Evolutionary conservation across 1,140 invertebrate genomes (phyloP), one percentile per base, ranked within the genome.

Genomic region (Drosophila simulans): DNA sequence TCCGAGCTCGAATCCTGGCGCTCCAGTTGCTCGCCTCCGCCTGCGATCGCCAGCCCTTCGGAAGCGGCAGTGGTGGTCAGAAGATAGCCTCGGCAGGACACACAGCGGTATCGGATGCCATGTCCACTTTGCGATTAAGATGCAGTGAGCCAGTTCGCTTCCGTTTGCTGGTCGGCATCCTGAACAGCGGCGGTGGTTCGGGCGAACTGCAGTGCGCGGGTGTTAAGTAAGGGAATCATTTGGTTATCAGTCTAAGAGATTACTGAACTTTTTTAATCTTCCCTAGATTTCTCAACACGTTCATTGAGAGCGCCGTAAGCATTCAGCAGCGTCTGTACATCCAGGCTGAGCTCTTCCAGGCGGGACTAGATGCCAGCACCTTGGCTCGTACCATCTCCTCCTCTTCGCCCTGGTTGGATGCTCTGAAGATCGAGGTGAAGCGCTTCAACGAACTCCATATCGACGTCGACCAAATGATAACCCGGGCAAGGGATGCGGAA

Each of bases 131-230:
- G 42, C 94, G 98, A 13, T 93, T 99, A 0, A 94, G 97, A 35
- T 97, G 97, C 88, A 97, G 97, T 20, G 98, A 99, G 91, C 97
- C 97, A 0, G 97, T 98, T 4, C 94, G 98, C 77, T 98, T 98
- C 92, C 94, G 97, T 56, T 96, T 98, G 84, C 94, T 98, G 0
- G 95, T 98, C 8, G 97, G 97, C 3, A 97, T 98, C 93, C 94
- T 98, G 25, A 95, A 95, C 70, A 96, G 96, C 75, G 94, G 95
- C 0, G 95, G 95, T 0, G 93, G 93, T 3, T 92, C 92, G 4
- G 94, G 94, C 0, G 96, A 97, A 43, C 94, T 98, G 2, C 94
- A 98, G 84, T 94, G 95, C n/a, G 95, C 95, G 5, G 97, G 97
- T 7, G 93, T 99, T 34, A 95, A 95, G 91, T 92, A 48, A 74